phyloP scores from a whole-genome alignment of 2,888 invertebrate genomes.

The Sesia bembeciformis region DNA sequence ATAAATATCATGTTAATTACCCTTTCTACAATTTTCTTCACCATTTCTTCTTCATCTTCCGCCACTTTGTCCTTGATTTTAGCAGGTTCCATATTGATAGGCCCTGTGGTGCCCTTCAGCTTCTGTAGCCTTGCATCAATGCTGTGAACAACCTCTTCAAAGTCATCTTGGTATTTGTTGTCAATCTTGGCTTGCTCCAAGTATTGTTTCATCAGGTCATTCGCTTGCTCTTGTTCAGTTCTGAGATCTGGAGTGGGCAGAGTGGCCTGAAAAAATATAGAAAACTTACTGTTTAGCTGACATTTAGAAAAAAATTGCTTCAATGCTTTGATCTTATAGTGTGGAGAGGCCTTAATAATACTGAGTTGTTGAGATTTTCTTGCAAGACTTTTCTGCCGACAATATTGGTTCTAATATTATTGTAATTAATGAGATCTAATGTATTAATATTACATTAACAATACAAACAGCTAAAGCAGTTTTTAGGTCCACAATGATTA shows the following conservation, averaged over 20 bases:
- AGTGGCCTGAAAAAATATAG: slow-evolving; percentile 35
- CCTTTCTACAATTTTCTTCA: slow-evolving; percentile 52
- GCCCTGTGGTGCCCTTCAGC: slow-evolving; percentile 25
- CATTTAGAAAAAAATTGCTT: no score
- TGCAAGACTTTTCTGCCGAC: no score
- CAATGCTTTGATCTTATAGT: no score
- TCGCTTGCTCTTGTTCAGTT: slow-evolving; percentile 80
- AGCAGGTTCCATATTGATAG: slow-evolving; percentile 1
- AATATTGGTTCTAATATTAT: no score
- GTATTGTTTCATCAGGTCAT: slow-evolving; percentile 79
- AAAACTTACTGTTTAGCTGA: no score
- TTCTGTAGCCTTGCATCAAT: slow-evolving; percentile 47
- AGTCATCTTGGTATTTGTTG: slow-evolving; percentile 45
- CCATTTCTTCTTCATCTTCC: slow-evolving; percentile 47
- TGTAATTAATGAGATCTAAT: no score
- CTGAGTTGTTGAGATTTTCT: no score
- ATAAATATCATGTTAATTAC: slow-evolving; percentile 18
- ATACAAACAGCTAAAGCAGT: no score
- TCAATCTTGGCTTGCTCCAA: slow-evolving; percentile 67
- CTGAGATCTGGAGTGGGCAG: slow-evolving; percentile 70
- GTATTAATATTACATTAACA: no score
- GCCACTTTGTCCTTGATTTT: slow-evolving; percentile 16
- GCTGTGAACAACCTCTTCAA: slow-evolving; percentile 43
- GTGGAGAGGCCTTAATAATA: no score
- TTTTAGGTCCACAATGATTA: no score